phyloP scores from a whole-genome alignment of 1,140 invertebrate genomes.

The Drosophila micromelanica region DNA sequence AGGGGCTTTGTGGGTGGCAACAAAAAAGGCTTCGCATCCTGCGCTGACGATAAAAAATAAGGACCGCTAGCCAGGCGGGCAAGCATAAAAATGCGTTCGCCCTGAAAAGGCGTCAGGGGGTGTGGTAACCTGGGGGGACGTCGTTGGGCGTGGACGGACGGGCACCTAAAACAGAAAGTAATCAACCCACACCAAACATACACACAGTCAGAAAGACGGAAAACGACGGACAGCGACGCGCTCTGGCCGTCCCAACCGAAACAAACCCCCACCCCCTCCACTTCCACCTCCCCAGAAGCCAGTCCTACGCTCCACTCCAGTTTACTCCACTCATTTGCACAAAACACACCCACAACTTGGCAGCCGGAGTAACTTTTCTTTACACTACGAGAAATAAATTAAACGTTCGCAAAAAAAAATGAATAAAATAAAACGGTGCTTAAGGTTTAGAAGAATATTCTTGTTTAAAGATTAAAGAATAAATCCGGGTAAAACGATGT shows the following conservation, averaged over 20 bases:
- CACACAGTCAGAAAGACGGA: conserved; percentile 15
- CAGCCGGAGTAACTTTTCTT: conserved; percentile 72
- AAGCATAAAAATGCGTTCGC: conserved; percentile 82
- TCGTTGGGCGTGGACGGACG: conserved; percentile 42
- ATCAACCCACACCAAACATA: conserved; percentile 70
- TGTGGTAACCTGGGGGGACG: conserved; percentile 2
- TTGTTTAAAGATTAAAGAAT: too few species aligned
- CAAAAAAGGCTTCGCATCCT: conserved; percentile 72
- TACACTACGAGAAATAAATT: conserved; percentile 1
- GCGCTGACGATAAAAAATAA: conserved; percentile 60
- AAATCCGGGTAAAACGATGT: too few species aligned
- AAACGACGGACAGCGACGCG: conserved; percentile 30
- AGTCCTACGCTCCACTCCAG: conserved; percentile 27
- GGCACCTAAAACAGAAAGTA: conserved; percentile 81
- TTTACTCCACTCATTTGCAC: conserved; percentile 74
- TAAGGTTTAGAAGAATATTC: too few species aligned
- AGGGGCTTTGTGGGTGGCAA: background rate
- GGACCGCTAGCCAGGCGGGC: conserved; percentile 72
- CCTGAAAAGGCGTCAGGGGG: conserved; percentile 35
- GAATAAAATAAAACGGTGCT: too few species aligned
- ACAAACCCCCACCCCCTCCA: background rate
- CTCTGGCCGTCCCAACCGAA: background rate
- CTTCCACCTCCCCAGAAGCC: background rate
- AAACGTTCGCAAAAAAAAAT: too few species aligned
- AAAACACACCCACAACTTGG: conserved; percentile 80